Evolutionary conservation across 2,797 vertebrate species (phyloP).

Genomic region (Propithecus perrieri): DNA sequence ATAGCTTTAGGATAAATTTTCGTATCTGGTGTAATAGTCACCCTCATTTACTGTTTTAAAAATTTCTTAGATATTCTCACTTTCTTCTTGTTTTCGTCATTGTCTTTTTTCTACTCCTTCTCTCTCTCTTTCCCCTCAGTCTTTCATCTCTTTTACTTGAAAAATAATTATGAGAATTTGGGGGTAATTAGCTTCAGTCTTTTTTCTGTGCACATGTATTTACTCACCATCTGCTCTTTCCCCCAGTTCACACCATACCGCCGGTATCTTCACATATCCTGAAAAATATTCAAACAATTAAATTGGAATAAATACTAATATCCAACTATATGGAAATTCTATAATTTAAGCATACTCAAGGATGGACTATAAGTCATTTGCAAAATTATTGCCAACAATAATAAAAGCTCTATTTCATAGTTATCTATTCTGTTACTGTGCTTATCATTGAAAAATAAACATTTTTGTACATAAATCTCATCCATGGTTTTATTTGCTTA

Average conservation of each 20-base stretch:
- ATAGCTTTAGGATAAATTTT: not conserved
- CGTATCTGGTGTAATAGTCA: not conserved
- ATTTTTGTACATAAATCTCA: not conserved
- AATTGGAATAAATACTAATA: not conserved
- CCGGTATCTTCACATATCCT: not conserved
- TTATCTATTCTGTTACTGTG: not conserved
- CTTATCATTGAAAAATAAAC: not conserved
- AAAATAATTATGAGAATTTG: not conserved
- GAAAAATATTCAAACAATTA: not conserved
- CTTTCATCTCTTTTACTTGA: not conserved
- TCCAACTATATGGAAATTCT: not conserved
- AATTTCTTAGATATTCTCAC: not conserved
- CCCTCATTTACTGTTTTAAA: not conserved
- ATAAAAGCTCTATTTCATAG: slow-evolving; percentile 4
- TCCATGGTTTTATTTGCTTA: not conserved
- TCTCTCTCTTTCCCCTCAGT: not conserved
- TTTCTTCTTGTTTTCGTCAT: not conserved
- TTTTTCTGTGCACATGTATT: not conserved
- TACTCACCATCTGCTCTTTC: not conserved
- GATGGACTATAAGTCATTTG: not conserved
- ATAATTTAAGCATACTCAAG: not conserved
- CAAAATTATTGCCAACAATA: not conserved
- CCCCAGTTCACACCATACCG: not conserved
- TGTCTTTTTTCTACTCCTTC: not conserved
- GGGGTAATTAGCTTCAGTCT: not conserved